These are phyloP conservation scores for Ormia ochracea DNA, from an alignment of 2,888 invertebrate species.

Conservation along the genomic window DNA sequence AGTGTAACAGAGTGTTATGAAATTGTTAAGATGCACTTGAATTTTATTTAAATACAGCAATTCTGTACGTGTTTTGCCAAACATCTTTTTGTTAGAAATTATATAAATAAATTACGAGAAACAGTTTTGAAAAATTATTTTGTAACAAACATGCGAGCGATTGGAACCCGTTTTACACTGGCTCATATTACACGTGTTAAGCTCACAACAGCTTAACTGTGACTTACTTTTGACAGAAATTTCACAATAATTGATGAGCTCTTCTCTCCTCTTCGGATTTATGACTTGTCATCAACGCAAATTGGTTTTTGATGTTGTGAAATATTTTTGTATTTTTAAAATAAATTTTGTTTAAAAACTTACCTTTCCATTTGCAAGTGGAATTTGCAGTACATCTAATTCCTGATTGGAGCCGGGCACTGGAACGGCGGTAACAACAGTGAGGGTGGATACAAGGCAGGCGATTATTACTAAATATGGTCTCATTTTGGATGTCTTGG, in stretches of 20 bases:
- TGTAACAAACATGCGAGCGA: no score
- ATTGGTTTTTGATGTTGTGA: neutral
- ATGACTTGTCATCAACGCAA: neutral
- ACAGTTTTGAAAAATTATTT: no score
- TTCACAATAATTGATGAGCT: neutral
- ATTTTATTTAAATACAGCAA: no score
- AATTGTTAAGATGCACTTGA: no score
- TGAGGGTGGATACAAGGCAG: conserved; percentile 70
- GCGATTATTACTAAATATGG: conserved; percentile 66
- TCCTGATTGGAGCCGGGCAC: conserved; percentile 73
- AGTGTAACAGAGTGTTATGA: no score
- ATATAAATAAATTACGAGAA: no score
- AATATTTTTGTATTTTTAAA: neutral
- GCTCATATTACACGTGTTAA: neutral
- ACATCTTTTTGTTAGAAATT: no score
- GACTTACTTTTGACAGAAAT: neutral
- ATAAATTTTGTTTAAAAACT: conserved; percentile 64
- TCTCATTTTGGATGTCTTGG: conserved; percentile 68
- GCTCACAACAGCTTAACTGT: neutral
- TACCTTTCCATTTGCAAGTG: conserved; percentile 76
- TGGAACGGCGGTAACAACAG: conserved; percentile 71
- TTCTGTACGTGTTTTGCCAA: no score
- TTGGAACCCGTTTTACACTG: no score
- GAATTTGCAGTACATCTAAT: conserved; percentile 76
- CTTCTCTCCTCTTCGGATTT: neutral